These are phyloP conservation scores for Cyanistes caeruleus DNA, from an alignment of 2,113 vertebrate genomes.

Conservation along the genomic window DNA sequence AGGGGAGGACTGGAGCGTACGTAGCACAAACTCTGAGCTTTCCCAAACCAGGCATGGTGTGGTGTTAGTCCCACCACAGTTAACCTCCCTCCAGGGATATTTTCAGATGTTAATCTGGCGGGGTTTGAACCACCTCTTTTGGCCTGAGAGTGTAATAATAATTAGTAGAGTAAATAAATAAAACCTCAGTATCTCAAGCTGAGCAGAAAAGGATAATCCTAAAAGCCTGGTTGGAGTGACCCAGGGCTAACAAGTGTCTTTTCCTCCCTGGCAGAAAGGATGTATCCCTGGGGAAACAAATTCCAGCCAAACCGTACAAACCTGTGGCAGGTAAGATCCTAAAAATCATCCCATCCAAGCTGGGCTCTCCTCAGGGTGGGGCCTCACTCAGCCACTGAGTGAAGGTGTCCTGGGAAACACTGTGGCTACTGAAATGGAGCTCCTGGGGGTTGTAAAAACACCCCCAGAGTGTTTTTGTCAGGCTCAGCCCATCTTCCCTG, in stretches of 20 bases:
- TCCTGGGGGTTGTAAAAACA: background rate
- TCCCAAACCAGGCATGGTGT: background rate
- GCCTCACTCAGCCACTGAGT: accelerated
- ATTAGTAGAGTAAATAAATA: background rate
- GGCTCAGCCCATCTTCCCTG: background rate
- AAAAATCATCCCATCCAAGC: accelerated
- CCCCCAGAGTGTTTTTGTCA: background rate
- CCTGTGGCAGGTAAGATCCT: constrained; percentile 90
- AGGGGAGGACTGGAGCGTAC: constrained; percentile 87
- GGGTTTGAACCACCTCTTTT: background rate
- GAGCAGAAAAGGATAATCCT: background rate
- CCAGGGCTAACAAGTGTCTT: background rate
- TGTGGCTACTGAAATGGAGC: background rate
- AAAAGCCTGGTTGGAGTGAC: background rate
- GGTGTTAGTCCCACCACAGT: background rate
- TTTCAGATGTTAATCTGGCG: background rate
- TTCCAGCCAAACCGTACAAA: constrained; percentile 91
- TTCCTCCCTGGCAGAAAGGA: constrained; percentile 77
- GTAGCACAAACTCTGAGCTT: background rate
- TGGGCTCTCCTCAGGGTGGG: background rate
- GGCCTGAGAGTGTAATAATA: background rate
- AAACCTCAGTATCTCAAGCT: accelerated
- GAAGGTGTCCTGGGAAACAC: background rate
- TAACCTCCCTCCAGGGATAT: background rate
- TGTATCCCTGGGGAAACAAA: constrained; percentile 93